Conservation (phyloP, 2,888 invertebrate genomes). For the Campoletis raptor region DNA sequence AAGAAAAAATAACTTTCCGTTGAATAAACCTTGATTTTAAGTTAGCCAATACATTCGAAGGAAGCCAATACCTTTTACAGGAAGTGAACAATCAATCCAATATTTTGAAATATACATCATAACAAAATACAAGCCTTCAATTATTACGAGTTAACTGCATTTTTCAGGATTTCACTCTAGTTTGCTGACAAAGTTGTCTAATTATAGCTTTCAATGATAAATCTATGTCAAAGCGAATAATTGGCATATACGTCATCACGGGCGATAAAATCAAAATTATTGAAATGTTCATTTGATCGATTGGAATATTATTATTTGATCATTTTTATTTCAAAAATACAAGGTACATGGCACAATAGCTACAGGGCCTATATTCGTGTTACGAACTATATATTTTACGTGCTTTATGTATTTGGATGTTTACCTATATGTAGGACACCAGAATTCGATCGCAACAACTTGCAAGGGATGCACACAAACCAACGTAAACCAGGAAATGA, state of each 20-base stretch:
- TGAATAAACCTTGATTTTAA: not conserved
- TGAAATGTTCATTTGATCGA: conserved; percentile 50
- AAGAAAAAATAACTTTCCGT: not conserved
- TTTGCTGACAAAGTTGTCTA: too few relatives aligned
- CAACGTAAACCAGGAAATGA: conserved; percentile 74
- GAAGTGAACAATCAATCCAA: too few relatives aligned
- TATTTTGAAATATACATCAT: too few relatives aligned
- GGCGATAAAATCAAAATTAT: not conserved
- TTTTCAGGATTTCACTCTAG: too few relatives aligned
- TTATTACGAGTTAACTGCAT: too few relatives aligned
- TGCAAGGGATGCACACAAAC: conserved; percentile 36
- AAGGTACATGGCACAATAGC: conserved; percentile 21
- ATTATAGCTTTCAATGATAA: too few relatives aligned
- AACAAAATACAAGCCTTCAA: too few relatives aligned
- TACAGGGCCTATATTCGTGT: conserved; percentile 17
- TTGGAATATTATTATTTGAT: conserved; percentile 30
- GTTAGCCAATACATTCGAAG: too few relatives aligned
- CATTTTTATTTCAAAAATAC: conserved; percentile 17
- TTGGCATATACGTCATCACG: too few relatives aligned
- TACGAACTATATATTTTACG: conserved; percentile 3
- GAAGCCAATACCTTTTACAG: too few relatives aligned
- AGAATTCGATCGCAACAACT: conserved; percentile 61
- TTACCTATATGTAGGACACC: conserved; percentile 27
- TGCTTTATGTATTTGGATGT: not conserved
- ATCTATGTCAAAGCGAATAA: too few relatives aligned